These are phyloP conservation scores for Druon quercuslanigerum DNA, from an alignment of 1,140 invertebrate genomes.

Conservation along the genomic window DNA sequence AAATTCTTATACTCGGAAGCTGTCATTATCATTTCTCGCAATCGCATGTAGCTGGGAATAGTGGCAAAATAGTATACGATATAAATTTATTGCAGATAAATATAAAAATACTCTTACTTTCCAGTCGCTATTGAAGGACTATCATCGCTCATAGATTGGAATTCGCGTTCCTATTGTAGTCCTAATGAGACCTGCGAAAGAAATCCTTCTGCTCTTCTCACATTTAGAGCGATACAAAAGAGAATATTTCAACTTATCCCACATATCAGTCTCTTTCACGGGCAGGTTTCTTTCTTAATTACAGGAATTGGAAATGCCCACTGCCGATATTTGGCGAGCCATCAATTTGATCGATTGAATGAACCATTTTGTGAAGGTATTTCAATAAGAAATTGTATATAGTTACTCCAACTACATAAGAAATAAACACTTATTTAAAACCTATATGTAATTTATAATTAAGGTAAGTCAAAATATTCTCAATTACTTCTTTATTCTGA, in stretches of 20 bases:
- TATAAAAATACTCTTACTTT: slow-evolving; percentile 44
- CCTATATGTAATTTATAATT: no score
- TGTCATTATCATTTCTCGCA: no score
- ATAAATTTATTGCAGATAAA: slow-evolving; percentile 6
- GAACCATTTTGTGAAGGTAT: slow-evolving; percentile 55
- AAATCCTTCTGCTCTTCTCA: slow-evolving; percentile 37
- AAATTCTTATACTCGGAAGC: no score
- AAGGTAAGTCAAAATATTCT: not conserved
- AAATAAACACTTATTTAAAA: no score
- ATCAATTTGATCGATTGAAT: slow-evolving; percentile 53
- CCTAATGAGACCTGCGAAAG: slow-evolving; percentile 33
- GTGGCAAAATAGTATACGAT: no score
- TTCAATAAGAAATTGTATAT: slow-evolving; percentile 42
- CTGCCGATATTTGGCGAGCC: slow-evolving; percentile 64
- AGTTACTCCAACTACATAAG: no score
- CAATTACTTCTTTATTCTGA: slow-evolving; percentile 36
- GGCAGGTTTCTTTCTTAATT: slow-evolving; percentile 61
- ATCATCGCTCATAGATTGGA: not conserved
- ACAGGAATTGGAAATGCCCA: slow-evolving; percentile 63
- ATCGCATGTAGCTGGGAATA: no score
- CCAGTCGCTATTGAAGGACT: slow-evolving; percentile 59
- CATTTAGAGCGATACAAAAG: slow-evolving; percentile 63
- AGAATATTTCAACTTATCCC: slow-evolving; percentile 65
- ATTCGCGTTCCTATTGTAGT: slow-evolving; percentile 41
- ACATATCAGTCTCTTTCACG: slow-evolving; percentile 69